Base-by-base conservation (phyloP, 2,113 vertebrate species). In the Aramus guarauna region DNA sequence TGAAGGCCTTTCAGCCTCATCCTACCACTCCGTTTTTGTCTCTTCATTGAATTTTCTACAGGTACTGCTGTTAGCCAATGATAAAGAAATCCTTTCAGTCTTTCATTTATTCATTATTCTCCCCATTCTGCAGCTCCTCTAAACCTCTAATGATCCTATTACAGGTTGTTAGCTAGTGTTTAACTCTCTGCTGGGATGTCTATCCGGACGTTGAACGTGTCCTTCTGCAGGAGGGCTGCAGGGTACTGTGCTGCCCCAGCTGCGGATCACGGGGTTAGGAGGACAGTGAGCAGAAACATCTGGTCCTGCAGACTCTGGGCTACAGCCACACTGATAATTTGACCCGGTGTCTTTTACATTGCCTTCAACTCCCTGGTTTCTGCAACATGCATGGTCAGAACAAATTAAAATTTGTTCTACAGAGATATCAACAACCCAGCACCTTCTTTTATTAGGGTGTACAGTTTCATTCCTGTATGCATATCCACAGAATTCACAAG, bases 81-180 rank as follows among this genome's bases (percentile, higher is more conserved):
- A 88, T 91, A 94, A 94, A 86, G 64, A 94, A 91, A 64, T 86
- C 64, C 79, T 93, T 88, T 63, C n/a, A 88, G 80, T 75, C 85
- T 94, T 94, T 73, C 72, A 66, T 88, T 90, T 96, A 83, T 94
- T 93, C 88, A 71, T 95, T 94, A 88, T 90, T 80, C 67, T 93
- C 80, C 30, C 45, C n/a, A 60, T 93, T 94, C 80, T 79, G 48
- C 69, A 76, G 48, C 86, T 87, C 56, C 69, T 89, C 47, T 63
- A 34, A 86, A 67, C 82, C 85, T 74, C 84, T 96, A 68, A 92
- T 63, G 79, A 86, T 86, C 80, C 56, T 75, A 64, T 79, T 95
- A 76, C 56, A 75, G 43, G 72, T 89, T 95, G 45, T 43, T 84
- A 78, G 60, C 62, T 85, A 32, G 53, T 43, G n/a, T 94, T 91